Evolutionary conservation across 2,797 vertebrate species (phyloP), one percentile per base, ranked within the genome.

Genomic region (Acropternis orthonyx): DNA sequence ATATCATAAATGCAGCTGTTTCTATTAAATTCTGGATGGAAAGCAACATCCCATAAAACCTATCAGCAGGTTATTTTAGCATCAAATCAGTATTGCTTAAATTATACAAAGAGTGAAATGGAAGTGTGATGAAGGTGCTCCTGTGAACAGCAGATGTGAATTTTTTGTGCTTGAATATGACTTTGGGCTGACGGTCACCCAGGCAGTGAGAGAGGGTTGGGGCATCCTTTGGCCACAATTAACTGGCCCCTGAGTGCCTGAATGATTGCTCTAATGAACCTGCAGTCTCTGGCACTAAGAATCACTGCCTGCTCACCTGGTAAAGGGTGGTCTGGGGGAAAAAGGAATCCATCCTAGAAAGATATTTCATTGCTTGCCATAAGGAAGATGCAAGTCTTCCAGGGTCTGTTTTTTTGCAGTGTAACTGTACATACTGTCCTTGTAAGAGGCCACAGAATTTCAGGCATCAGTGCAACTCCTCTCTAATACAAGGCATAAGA

Each of bases 1-100:
- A 88, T 92, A 56, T 95, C 83, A 76, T 54, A 94, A 86, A 96
- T 91, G 87, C 76, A 69, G 88, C 78, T 89, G 72, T 73, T 94
- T 80, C 56, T 85, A 75, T 89, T 93, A 92, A 66, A 75, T 59
- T 85, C 85, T 80, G 69, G 43, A 55, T 83, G 66, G 68, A 92
- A 95, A 88, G 36, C 63, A 80, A 83, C 76, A 95, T 78, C 49
- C 59, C 52, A 34, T 83, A 80, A 87, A 93, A 92, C 39, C 37
- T 54, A 94, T 58, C 88, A 91, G 90, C 61, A 71, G 66, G 62
- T 86, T 94, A 89, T 89, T 89, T 92, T 69, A 94, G 66, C 81
- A 65, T 92, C 75, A 67, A 46, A 91, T 87, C 88, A 66, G 75
- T 74, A 39, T n/a, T 88, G 72, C 69, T 95, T 94, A 84, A 95